phyloP scores from a whole-genome alignment of 2,797 vertebrate genomes.

The Luscinia luscinia region DNA sequence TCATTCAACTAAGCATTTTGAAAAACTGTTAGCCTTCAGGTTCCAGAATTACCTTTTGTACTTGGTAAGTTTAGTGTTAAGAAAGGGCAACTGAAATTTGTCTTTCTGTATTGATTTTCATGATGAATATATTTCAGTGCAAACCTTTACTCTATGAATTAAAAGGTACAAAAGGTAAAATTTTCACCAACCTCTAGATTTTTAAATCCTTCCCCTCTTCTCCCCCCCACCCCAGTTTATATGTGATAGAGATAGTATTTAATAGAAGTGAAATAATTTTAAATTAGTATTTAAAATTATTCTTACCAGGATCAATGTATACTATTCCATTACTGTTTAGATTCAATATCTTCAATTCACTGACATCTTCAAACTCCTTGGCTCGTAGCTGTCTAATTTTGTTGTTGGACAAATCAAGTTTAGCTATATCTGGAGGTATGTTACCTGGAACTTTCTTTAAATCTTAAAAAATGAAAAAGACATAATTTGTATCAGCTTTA shows the following conservation, averaged over 20 bases:
- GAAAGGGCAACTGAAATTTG: neutral
- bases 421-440: slow-evolving; percentile 89
- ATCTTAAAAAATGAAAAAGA: slow-evolving; percentile 78
- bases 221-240: neutral
- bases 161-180: neutral
- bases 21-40: neutral
- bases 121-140: neutral
- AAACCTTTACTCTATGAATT: neutral
- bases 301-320: slow-evolving; percentile 89
- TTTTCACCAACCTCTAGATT: neutral
- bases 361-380: slow-evolving; percentile 89
- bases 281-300: neutral
- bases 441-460: slow-evolving; percentile 88
- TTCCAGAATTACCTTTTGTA: neutral
- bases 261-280: neutral
- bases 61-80: neutral
- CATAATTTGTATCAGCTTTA: neutral
- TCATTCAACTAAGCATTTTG: neutral
- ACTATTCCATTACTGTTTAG: slow-evolving; percentile 90
- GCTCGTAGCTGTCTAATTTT: slow-evolving; percentile 88
- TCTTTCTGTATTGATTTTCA: neutral
- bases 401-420: slow-evolving; percentile 92
- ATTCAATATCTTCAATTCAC: slow-evolving; percentile 92
- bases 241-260: neutral
- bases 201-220: neutral